These are phyloP conservation scores for Lepidocolaptes lacrymiger DNA, from an alignment of 2,797 vertebrate genomes.

Conservation along the genomic window DNA sequence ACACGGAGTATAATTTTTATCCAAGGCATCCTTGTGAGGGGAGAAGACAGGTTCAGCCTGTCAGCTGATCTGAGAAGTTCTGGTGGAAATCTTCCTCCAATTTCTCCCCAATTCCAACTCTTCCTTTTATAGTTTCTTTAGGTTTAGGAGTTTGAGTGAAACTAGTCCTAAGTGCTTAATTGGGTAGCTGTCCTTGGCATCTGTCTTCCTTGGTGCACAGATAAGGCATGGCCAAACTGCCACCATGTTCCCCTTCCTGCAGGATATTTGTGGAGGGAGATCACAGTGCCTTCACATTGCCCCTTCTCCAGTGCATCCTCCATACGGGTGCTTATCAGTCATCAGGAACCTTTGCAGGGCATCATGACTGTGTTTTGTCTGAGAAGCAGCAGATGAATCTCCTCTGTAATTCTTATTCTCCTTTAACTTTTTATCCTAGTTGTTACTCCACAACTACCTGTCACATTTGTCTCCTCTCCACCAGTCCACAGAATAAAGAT, in stretches of 20 bases:
- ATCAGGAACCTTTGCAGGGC: no score
- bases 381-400: background rate
- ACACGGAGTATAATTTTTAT: background rate
- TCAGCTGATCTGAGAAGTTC: background rate
- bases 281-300: background rate
- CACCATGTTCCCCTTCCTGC: background rate
- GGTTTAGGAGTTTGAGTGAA: background rate
- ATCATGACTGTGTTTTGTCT: no score
- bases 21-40: background rate
- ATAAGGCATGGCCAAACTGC: background rate
- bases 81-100: background rate
- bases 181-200: background rate
- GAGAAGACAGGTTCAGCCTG: background rate
- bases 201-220: background rate
- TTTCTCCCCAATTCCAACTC: background rate
- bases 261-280: background rate
- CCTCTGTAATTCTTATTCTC: no score
- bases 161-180: background rate
- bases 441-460: background rate
- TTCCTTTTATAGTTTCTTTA: background rate
- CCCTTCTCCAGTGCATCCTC: background rate
- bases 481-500: background rate
- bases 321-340: background rate
- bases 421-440: background rate
- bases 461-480: background rate